Evolutionary conservation across 2,113 vertebrate genomes (phyloP).

Genomic region (Protomyctophum bolini): DNA sequence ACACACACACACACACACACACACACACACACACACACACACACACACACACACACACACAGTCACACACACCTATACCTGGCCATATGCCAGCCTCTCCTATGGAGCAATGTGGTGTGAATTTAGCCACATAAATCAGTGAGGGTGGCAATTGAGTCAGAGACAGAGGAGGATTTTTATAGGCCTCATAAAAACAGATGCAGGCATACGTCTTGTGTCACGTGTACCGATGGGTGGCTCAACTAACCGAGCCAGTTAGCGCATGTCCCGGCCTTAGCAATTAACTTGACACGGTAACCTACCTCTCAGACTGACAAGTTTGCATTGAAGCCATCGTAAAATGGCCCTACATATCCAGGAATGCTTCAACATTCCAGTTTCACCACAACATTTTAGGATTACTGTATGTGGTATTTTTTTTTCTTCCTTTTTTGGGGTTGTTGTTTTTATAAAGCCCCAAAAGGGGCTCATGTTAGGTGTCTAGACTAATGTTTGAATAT

Average conservation of each 20-base stretch:
- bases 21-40: conserved; percentile 6
- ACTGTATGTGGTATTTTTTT: too few relatives aligned
- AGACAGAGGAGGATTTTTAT: conserved; percentile 76
- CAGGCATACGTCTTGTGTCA: conserved; percentile 75
- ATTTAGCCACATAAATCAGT: conserved; percentile 76
- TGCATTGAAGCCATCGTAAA: conserved; percentile 23
- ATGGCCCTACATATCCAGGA: conserved; percentile 30
- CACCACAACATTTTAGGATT: conserved; percentile 49
- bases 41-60: conserved; percentile 14
- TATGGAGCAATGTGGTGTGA: conserved; percentile 64
- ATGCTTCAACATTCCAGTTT: conserved; percentile 40
- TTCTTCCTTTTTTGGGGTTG: conserved; percentile 14
- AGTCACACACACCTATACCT: conserved; percentile 43
- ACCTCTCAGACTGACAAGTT: conserved; percentile 27
- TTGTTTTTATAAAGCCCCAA: conserved; percentile 11
- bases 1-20: conserved; percentile 32
- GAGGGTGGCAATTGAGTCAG: conserved; percentile 70
- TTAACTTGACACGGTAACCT: conserved; percentile 61
- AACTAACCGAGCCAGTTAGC: conserved; percentile 61
- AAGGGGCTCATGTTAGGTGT: conserved; percentile 37
- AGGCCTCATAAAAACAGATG: conserved; percentile 75
- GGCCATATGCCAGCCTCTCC: conserved; percentile 74
- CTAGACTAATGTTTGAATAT: conserved; percentile 54
- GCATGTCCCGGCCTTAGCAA: conserved; percentile 66
- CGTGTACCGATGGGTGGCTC: conserved; percentile 58